These are phyloP conservation scores for Thumatha senex DNA, from an alignment of 2,888 invertebrate genomes.

Conservation along the genomic window DNA sequence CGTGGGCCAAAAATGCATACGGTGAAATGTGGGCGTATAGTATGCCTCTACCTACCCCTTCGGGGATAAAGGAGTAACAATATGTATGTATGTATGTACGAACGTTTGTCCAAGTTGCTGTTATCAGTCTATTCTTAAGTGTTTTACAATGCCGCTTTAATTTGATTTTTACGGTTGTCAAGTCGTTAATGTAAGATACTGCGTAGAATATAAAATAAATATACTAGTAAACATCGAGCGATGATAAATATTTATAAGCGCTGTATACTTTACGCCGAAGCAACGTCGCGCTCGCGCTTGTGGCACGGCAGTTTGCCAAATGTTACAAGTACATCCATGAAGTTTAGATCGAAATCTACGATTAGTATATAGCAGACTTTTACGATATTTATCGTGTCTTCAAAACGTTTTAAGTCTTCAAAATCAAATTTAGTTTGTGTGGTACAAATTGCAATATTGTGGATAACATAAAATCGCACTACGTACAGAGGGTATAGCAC, in stretches of 20 bases:
- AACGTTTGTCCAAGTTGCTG: too few relatives aligned
- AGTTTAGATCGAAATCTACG: conserved; percentile 39
- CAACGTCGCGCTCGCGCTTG: conserved; percentile 16
- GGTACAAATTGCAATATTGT: background rate
- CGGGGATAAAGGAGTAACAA: too few relatives aligned
- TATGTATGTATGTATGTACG: too few relatives aligned
- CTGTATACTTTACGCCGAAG: conserved; percentile 16
- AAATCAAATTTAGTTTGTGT: background rate
- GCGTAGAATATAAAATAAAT: conserved; percentile 6
- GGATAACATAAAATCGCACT: background rate
- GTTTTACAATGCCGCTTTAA: too few relatives aligned
- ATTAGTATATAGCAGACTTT: conserved; percentile 23
- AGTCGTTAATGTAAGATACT: background rate
- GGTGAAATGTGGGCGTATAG: too few relatives aligned
- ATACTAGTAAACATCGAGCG: conserved; percentile 10
- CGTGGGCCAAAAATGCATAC: too few relatives aligned
- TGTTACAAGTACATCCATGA: conserved; percentile 21
- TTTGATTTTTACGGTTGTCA: too few relatives aligned
- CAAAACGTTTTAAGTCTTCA: background rate
- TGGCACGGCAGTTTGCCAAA: conserved; percentile 47
- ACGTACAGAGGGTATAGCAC: background rate
- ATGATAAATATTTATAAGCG: conserved; percentile 22
- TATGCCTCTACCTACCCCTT: too few relatives aligned
- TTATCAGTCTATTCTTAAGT: too few relatives aligned
- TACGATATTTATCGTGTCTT: conserved; percentile 15